Base-by-base conservation (phyloP, 2,113 vertebrate genomes). In the Scophthalmus maximus region DNA sequence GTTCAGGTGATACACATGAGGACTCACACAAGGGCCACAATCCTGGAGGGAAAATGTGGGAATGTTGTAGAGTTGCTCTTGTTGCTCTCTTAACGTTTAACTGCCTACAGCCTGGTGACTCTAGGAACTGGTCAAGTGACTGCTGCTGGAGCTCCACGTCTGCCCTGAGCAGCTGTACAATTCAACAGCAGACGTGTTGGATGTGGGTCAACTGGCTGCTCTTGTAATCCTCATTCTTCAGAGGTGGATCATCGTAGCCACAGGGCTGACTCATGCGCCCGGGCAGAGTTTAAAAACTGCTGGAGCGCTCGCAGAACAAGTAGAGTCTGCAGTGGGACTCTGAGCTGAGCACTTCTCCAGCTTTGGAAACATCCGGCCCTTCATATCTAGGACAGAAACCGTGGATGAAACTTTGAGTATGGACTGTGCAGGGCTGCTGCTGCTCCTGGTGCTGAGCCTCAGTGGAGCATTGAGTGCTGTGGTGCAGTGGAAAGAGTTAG, bases 201-300 rank as follows among this genome's bases (percentile, higher is more conserved):
- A 62, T 22, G 63, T 44, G 32, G 68, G 15, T 69, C 82, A 79
- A 27, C 70, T 69, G 85, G 76, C 84, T 59, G 68, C 76, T 85
- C 49, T 69, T 80, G 76, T 52, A 64, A 68, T 83, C 64, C 81
- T 84, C 86, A 92, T 92, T 88, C 90, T 83, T 92, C 76, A 59
- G 87, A 61, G 73, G 72, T 93, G 90, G 82, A 80, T 93, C 91
- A 93, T 86, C 84, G 15, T 8, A 76, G 71, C 74, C 79, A 56
- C 50, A 63, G 78, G 68, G 51, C 65, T 93, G 93, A 93, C 77
- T 93, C 91, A 91, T 62, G 36, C 60, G 1, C 53, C 46, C 1
- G 47, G 71, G 66, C 67, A 30, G 55, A 73, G 50, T 90, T 32
- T 89, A 68, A 92, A 92, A 92, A 73, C 73, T 29, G 68, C 68